Evolutionary conservation across 2,888 invertebrate genomes (phyloP).

Genomic region (Sinopyrophorus schimmeli): DNA sequence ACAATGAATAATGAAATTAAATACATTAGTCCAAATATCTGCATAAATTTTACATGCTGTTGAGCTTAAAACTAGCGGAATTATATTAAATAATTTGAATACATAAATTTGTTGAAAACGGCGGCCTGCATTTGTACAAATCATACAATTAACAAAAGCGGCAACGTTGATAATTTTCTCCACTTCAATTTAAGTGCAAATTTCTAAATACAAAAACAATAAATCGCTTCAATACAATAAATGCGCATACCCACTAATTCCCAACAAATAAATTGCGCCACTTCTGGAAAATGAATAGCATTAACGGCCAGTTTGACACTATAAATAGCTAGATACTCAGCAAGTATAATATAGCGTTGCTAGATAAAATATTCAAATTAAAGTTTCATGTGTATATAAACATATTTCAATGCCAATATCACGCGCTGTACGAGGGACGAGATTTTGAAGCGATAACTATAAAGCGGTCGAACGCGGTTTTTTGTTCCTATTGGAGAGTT

Average conservation of each 20-base stretch:
- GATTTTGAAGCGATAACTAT: slow-evolving; percentile 18
- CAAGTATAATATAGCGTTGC: slow-evolving; percentile 19
- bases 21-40: too few species aligned
- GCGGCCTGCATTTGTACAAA: too few species aligned
- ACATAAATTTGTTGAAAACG: not conserved
- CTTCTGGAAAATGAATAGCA: slow-evolving; percentile 36
- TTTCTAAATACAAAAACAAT: slow-evolving; percentile 17
- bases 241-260: slow-evolving; percentile 13
- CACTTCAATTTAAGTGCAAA: slow-evolving; percentile 19
- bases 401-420: slow-evolving; percentile 28
- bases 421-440: slow-evolving; percentile 9
- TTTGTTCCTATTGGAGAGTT: too few species aligned
- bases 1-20: too few species aligned
- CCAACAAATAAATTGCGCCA: slow-evolving; percentile 21
- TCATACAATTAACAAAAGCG: slow-evolving; percentile 8
- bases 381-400: slow-evolving; percentile 28
- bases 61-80: too few species aligned
- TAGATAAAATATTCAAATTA: slow-evolving; percentile 38
- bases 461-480: slow-evolving; percentile 11
- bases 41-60: too few species aligned
- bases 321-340: slow-evolving; percentile 34
- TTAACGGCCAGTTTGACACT: slow-evolving; percentile 32
- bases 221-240: slow-evolving; percentile 12
- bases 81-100: too few species aligned
- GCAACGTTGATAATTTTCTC: slow-evolving; percentile 12